phyloP scores from a whole-genome alignment of 2,113 vertebrate species.

The Laticauda laticaudata region DNA sequence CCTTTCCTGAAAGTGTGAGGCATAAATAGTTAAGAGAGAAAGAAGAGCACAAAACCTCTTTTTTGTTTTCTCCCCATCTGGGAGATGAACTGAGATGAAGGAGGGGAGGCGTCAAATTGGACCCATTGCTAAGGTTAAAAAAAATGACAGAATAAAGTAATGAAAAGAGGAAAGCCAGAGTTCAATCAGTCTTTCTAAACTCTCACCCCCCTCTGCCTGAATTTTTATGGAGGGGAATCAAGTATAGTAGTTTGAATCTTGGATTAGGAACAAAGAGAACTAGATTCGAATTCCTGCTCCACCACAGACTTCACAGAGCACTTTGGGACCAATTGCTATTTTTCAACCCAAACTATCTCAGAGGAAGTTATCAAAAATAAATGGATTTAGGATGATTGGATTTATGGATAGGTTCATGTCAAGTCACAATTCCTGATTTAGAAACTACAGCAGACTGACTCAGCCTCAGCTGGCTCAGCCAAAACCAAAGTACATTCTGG shows the following conservation, averaged over 20 bases:
- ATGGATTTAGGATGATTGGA: background rate
- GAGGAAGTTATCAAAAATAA: background rate
- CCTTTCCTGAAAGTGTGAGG: conserved; percentile 72
- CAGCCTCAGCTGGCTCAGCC: background rate
- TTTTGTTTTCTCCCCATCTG: background rate
- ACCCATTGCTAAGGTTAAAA: background rate
- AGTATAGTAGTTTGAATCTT: background rate
- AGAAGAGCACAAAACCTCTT: background rate
- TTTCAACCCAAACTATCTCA: background rate
- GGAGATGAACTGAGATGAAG: background rate
- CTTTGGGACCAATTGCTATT: background rate
- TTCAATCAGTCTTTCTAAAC: background rate
- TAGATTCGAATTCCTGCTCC: background rate
- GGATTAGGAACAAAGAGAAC: background rate
- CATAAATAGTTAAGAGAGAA: background rate
- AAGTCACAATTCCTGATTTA: background rate
- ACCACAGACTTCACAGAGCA: background rate
- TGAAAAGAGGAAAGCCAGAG: background rate
- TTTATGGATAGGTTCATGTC: background rate
- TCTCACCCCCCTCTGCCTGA: background rate
- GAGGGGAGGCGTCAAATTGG: background rate
- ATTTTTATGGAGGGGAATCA: background rate
- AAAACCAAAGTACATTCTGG: background rate
- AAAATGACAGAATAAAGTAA: background rate
- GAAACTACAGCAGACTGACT: background rate